Evolutionary conservation across 23 tunicate species (phyloP).

Genomic region (Trididemnum miniatum): DNA sequence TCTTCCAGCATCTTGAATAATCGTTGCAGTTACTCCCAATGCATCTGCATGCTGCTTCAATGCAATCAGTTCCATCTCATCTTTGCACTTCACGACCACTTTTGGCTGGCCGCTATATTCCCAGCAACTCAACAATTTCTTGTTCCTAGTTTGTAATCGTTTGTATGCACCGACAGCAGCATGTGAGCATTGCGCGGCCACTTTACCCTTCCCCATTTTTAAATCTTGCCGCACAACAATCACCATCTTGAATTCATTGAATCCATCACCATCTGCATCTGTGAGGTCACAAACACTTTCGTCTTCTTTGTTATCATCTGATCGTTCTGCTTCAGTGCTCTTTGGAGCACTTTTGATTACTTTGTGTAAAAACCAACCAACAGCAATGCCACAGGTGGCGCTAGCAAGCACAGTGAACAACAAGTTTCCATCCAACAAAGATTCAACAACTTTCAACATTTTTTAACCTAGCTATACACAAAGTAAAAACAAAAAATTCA

Average conservation of each 20-base stretch:
- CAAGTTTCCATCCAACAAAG: too few relatives aligned
- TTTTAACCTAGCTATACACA: too few relatives aligned
- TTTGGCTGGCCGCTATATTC: slow-evolving; percentile 87
- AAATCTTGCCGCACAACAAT: slow-evolving; percentile 85
- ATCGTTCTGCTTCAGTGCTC: background rate
- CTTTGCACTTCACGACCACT: slow-evolving; percentile 77
- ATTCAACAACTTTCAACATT: too few relatives aligned
- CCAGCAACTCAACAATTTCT: slow-evolving; percentile 45
- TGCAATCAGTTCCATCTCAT: slow-evolving; percentile 69
- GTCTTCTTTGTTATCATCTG: background rate
- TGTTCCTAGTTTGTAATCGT: slow-evolving; percentile 25
- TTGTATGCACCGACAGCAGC: slow-evolving; percentile 91
- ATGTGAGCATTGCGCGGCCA: slow-evolving; percentile 90
- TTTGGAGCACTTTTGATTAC: background rate
- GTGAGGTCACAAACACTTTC: slow-evolving; percentile 18
- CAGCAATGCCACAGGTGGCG: slow-evolving; percentile 45
- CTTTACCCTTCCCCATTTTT: slow-evolving; percentile 91
- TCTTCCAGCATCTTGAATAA: slow-evolving; percentile 94
- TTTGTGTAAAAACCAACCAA: slow-evolving; percentile 56
- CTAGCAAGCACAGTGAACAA: slow-evolving; percentile 47
- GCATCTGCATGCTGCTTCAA: slow-evolving; percentile 69
- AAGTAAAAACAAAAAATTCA: too few relatives aligned
- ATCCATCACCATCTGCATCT: background rate
- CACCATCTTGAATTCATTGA: slow-evolving; percentile 60
- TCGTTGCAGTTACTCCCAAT: slow-evolving; percentile 46